A percentile compares a stretch with the other conserved stretches of the same genome.
These are phyloP conservation scores for Sebastes hubbsi DNA, from an alignment of 2,797 vertebrate species.

Conservation along the genomic window DNA sequence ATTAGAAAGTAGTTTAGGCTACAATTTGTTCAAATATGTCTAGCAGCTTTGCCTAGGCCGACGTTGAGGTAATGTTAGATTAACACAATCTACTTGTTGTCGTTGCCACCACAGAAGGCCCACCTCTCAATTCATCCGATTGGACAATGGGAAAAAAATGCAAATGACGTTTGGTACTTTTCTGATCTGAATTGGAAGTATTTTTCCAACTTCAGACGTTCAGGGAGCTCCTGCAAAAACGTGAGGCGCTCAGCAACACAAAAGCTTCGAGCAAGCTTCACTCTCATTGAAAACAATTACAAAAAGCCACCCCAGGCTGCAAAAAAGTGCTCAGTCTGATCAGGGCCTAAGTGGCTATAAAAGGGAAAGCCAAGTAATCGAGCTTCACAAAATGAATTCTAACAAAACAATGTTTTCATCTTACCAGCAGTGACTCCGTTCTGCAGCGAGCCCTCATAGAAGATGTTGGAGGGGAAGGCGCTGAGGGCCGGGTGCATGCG, in stretches of 20 bases:
- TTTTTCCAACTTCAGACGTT: not conserved
- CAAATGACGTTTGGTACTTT: not conserved
- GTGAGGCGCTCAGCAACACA: not conserved
- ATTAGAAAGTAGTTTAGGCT: not conserved
- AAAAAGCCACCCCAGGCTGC: not conserved
- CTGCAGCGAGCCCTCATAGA: conserved; percentile 95
- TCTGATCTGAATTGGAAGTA: not conserved
- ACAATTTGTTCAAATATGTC: not conserved
- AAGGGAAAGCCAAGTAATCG: too few relatives aligned
- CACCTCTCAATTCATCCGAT: not conserved
- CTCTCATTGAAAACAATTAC: not conserved
- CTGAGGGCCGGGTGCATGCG: conserved; percentile 96
- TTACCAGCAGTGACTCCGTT: conserved; percentile 93
- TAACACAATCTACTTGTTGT: not conserved
- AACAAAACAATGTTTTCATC: not conserved
- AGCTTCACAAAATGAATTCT: not conserved
- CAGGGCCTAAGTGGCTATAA: not conserved
- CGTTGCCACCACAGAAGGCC: rapidly evolving
- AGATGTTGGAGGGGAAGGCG: conserved; percentile 96
- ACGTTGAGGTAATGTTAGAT: not conserved
- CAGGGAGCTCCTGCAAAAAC: not conserved
- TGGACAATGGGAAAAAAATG: not conserved
- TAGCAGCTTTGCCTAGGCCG: not conserved
- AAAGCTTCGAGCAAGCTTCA: not conserved
- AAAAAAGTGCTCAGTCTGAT: not conserved